Base-by-base conservation (phyloP, 2,797 vertebrate genomes). In the Stomatorhinus walkeri region DNA sequence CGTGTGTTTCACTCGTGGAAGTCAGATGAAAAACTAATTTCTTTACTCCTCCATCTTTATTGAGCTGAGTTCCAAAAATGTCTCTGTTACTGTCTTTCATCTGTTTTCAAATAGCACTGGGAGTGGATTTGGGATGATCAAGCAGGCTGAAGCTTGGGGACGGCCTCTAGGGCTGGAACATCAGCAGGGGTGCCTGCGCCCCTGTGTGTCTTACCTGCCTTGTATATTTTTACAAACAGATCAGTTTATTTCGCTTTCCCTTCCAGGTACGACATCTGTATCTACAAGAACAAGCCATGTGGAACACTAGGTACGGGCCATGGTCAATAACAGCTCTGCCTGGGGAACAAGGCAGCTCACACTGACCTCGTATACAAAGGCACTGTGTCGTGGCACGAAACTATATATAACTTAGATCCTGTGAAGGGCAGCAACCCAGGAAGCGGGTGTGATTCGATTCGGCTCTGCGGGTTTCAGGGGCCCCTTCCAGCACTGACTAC, bases 221-320 rank as follows among this genome's bases (percentile, higher is more conserved):
- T 40, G 16, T 24, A 24, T 76, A 81, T 59, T 83, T 64, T 76
- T 36, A 64, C 83, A 87, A 90, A 90, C 54, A 32, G 5, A 4
- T 52, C 87, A 46, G 32, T 89, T 79, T 49, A 87, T 89, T 91
- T 88, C 61, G 1, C 1, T 90, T 90, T 85, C 24, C 88, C 0
- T 91, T 90, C 88, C 92, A 98, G 97, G 93, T 99, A 99, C 0
- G 98, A 99, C 95, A 99, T 99, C 91, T 99, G 98, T 96, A 99
- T 99, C 95, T 99, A 99, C 93, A 99, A 99, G 96, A 99, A 99
- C 93, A 99, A 99, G 91, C 98, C 98, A 0, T 99, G 98, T 28
- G 98, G 98, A 94, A 99, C 98, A 0, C 92, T 99, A 94, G 98
- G 98, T 99, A 97, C 54, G 95, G 91, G 6, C 79, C 54, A 5